Evolutionary conservation across 2,113 vertebrate species (phyloP), one percentile per base, ranked within the genome.

Genomic region (Pycnonotus jocosus): DNA sequence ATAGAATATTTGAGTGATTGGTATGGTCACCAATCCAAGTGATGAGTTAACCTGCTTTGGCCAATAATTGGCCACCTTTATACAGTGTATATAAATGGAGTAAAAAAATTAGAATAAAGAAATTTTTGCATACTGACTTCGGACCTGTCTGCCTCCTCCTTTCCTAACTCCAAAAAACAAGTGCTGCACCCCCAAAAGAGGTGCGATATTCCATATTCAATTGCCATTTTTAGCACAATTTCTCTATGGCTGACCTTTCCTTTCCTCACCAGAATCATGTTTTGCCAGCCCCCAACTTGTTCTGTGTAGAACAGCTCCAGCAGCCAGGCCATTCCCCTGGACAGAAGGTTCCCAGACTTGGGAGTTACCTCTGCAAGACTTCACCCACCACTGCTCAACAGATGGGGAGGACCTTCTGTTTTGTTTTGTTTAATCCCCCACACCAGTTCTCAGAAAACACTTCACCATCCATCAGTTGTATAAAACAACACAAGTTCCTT

Each of bases 381-480:
- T 68, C 7, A 15, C 20, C 44, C 1, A 2, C 2, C 24, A 57
- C 5, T 33, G 17, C 37, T 5, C 45, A 37, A 30, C 53, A 90
- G 17, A 11, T 22, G 23, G 28, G 12, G 10, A 8, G 64, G 31
- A 66, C 12, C 47, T 86, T 61, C 61, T 60, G 11, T 35, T 87
- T 79, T 40, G 6, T 54, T 70, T 64, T 76, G 40, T 54, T 62
- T 62, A 70, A 74, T 22, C 1, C 10, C 28, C 47, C 28, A 33
- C 11, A 21, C 18, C 30, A 35, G 5, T 62, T 88, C 56, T 74
- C 68, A 78, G 68, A 40, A 57, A 69, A 76, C 64, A 2, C 13
- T 13, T 78, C 3, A 1, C 13, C 25, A 31, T 56, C 42, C 10
- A 27, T 54, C 1, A 0, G 30, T 66, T 57, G 3, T 13, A 44